Percentiles rank a stretch among this genome's conserved stretches.
phyloP scores from a whole-genome alignment of 2,113 vertebrate genomes.

The Cygnus atratus region DNA sequence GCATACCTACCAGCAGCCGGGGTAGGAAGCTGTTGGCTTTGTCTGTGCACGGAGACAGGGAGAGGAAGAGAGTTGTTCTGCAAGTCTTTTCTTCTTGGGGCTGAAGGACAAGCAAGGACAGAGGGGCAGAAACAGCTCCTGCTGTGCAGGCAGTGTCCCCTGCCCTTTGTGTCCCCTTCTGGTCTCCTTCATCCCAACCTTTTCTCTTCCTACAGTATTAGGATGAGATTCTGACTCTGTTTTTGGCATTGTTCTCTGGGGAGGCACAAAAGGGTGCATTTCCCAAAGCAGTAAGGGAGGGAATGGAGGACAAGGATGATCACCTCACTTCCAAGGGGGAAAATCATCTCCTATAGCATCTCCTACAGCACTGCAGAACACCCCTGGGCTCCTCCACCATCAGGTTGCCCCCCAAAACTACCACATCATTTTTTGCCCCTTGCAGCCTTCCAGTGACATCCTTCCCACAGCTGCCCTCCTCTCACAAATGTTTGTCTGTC shows the following conservation, averaged over 20 bases:
- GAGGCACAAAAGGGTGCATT: neutral
- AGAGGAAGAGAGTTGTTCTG: neutral
- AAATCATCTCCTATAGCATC: too few relatives aligned
- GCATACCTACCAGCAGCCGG: fast-evolving
- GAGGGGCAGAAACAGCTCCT: neutral
- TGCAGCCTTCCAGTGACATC: neutral
- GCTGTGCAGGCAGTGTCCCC: fast-evolving
- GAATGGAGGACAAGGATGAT: neutral
- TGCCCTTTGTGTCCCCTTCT: neutral
- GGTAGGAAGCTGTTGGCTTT: neutral
- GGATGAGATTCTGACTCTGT: neutral
- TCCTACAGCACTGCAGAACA: neutral
- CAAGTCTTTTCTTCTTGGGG: neutral
- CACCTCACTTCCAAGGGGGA: neutral
- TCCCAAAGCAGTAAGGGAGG: neutral
- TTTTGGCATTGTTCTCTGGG: neutral
- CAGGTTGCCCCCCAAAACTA: neutral
- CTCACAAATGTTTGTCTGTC: too few relatives aligned
- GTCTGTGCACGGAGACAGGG: too few relatives aligned
- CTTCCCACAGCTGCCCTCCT: neutral
- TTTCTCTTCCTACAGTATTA: neutral
- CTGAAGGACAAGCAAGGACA: neutral
- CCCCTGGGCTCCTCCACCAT: neutral
- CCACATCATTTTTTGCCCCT: neutral
- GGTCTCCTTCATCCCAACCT: neutral